Conservation (phyloP, 2,797 vertebrate species). For the Melanotaenia maccullochi region DNA sequence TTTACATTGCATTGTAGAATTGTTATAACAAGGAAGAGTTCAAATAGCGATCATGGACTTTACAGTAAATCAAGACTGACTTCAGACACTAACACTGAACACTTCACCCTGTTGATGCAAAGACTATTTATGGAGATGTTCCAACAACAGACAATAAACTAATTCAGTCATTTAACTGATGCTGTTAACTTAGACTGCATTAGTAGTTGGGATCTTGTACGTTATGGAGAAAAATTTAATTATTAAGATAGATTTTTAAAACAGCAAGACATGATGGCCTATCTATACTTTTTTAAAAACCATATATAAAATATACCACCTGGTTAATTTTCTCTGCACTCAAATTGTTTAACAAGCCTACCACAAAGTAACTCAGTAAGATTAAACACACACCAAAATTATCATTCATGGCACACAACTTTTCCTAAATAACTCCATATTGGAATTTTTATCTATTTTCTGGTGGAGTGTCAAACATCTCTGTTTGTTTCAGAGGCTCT, state of each 20-base stretch:
- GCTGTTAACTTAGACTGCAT: slow-evolving; percentile 19
- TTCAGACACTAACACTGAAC: not conserved
- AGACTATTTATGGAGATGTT: not conserved
- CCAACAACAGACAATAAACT: slow-evolving; percentile 7
- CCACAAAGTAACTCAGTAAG: slow-evolving; percentile 10
- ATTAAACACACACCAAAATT: not conserved
- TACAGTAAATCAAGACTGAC: not conserved
- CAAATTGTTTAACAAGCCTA: slow-evolving; percentile 13
- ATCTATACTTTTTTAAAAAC: slow-evolving; percentile 3
- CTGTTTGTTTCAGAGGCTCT: not conserved
- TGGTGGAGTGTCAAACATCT: not conserved
- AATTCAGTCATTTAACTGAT: not conserved
- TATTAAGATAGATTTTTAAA: not conserved
- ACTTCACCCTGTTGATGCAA: not conserved
- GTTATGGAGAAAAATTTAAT: not conserved
- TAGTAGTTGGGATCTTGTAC: slow-evolving; percentile 7
- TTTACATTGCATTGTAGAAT: not conserved
- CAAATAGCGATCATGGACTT: not conserved
- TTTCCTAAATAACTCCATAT: slow-evolving; percentile 22
- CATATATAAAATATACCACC: slow-evolving; percentile 7
- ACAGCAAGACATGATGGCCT: not conserved
- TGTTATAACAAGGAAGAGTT: not conserved
- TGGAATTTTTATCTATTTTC: slow-evolving; percentile 2
- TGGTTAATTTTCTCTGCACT: slow-evolving; percentile 11
- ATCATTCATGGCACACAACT: not conserved